phyloP scores from a whole-genome alignment of 2,888 invertebrate species.

The Ceratothoa steindachneri region DNA sequence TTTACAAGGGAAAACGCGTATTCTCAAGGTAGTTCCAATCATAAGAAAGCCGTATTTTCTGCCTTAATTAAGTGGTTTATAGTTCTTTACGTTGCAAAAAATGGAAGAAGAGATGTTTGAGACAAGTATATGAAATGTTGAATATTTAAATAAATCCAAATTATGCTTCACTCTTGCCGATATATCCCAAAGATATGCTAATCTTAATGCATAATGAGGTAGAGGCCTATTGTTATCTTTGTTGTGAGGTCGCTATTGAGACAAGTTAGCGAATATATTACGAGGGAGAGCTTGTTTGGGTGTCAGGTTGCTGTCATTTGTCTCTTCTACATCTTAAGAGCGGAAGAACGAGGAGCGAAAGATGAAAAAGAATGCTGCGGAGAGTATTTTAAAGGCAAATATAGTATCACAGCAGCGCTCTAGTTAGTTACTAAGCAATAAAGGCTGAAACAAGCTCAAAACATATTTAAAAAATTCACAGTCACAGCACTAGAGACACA shows the following conservation, averaged over 20 bases:
- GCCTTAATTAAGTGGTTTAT: no score
- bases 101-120: no score
- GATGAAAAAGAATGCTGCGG: background rate
- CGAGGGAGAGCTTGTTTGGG: background rate
- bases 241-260: background rate
- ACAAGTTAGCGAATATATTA: constrained; percentile 10
- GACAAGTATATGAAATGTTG: no score
- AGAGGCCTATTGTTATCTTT: background rate
- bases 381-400: background rate
- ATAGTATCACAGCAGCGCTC: no score
- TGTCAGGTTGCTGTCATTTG: background rate
- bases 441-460: background rate
- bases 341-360: background rate
- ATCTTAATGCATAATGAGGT: constrained; percentile 6
- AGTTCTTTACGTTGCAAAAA: no score
- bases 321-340: no score
- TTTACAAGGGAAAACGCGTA: no score
- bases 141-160: no score
- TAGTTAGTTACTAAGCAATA: background rate
- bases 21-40: no score
- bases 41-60: no score
- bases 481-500: background rate
- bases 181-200: background rate
- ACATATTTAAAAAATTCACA: background rate
- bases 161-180: no score